Conservation (phyloP, 2,113 vertebrate species). For the Hepsetus odoe region DNA sequence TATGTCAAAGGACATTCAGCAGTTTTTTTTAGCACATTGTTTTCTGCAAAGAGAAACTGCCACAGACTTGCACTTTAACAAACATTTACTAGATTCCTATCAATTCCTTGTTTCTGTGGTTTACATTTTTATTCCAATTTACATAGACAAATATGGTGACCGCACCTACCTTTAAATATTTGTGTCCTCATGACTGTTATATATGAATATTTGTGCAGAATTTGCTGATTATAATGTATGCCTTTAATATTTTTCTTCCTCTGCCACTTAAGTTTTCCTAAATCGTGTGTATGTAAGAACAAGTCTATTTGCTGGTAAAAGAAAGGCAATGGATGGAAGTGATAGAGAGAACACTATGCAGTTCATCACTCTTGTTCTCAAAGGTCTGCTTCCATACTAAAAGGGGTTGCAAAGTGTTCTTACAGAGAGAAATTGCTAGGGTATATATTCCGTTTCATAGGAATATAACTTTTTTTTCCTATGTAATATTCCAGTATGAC, state of each 20-base stretch:
- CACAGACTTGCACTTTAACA: constrained; percentile 84
- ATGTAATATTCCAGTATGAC: constrained; percentile 38
- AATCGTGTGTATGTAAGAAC: constrained; percentile 68
- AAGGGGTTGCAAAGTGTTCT: constrained; percentile 35
- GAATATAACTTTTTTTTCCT: constrained; percentile 28
- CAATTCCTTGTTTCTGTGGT: constrained; percentile 74
- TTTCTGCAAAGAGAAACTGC: constrained; percentile 75
- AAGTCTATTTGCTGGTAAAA: constrained; percentile 35
- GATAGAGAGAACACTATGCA: constrained; percentile 54
- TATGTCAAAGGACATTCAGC: constrained; percentile 61
- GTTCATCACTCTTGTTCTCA: constrained; percentile 44
- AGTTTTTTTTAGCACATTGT: constrained; percentile 63
- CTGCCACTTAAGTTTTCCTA: constrained; percentile 63
- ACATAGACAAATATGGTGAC: constrained; percentile 76
- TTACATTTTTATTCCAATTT: constrained; percentile 78
- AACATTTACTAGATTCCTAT: constrained; percentile 73
- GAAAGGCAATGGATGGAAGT: constrained; percentile 16
- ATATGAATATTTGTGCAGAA: constrained; percentile 73
- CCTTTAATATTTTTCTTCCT: constrained; percentile 69
- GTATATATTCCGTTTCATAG: constrained; percentile 32
- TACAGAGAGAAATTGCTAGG: constrained; percentile 48
- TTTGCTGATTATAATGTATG: constrained; percentile 74
- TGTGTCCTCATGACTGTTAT: constrained; percentile 81
- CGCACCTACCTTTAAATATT: constrained; percentile 83
- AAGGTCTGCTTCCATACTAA: constrained; percentile 36